Evolutionary conservation across 1,140 invertebrate species (phyloP).

Genomic region (Sarcophaga peregrina): DNA sequence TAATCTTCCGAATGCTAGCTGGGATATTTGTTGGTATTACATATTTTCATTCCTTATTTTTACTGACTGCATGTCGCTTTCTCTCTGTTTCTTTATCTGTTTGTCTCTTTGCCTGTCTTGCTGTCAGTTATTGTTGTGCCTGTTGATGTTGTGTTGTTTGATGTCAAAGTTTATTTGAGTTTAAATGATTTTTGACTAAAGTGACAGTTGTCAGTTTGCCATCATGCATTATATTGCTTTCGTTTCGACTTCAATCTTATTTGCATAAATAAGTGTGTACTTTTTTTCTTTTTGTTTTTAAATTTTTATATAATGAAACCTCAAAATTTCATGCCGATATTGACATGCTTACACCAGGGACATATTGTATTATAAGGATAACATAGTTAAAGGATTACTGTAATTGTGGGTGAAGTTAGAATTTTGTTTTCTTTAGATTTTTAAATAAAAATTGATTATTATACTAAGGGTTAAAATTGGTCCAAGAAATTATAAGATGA

Average conservation of each 20-base stretch:
- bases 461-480: too few species aligned
- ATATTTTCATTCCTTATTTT: neutral
- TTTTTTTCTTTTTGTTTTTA: neutral
- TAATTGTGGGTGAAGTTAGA: too few species aligned
- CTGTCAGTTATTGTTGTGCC: neutral
- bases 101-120: neutral
- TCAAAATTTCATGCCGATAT: neutral
- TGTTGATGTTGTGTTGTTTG: neutral
- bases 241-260: neutral
- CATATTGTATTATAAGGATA: neutral
- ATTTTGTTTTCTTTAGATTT: too few species aligned
- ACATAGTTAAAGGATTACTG: too few species aligned
- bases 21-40: neutral
- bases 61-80: too few species aligned
- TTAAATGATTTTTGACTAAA: slow-evolving; percentile 22
- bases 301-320: neutral
- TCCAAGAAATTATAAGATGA: too few species aligned
- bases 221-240: neutral
- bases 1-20: too few species aligned
- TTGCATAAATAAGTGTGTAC: neutral
- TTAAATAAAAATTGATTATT: too few species aligned
- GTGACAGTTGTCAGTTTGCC: slow-evolving; percentile 11
- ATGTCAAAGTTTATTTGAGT: slow-evolving; percentile 9
- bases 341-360: neutral
- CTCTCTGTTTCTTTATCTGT: neutral